Evolutionary conservation across 2,113 vertebrate genomes (phyloP), one percentile per base, ranked within the genome.

Genomic region (Prunella fulvescens): DNA sequence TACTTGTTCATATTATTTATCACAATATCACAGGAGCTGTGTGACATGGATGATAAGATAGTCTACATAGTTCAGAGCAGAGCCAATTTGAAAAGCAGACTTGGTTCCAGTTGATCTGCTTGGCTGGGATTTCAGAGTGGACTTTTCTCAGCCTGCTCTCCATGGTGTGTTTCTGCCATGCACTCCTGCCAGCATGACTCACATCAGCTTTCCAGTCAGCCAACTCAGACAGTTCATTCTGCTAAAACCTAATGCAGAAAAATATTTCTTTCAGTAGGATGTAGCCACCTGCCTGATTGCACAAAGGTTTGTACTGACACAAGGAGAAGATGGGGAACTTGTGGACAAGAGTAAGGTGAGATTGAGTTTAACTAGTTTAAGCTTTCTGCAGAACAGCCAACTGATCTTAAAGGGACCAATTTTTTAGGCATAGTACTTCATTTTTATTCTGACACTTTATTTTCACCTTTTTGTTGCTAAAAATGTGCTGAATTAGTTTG

Each of bases 231-330:
- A 20, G 19, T 11, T 66, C 3, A 17, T 76, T 28, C 37, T 76
- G 61, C 66, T 79, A 35, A 74, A 78, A 89, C 12, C 8, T 39
- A 71, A 83, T 16, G 45, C 40, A 91, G 40, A 64, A 48, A 65
- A 57, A n/a, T 5, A 16, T 11, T 33, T n/a, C 24, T 64, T 73
- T 78, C 50, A 42, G 42, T 14, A 28, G 29, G 29, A 82, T 28
- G 33, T 20, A 70, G 35, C 44, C 14, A 4, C 2, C 1, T 71
- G 53, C 19, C 13, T 47, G 42, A 44, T 61, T 1, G 0, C 37
- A 19, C 19, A 67, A 62, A 14, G 26, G 10, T 26, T 66, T 76
- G 23, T 39, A 33, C 37, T 53, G n/a, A 66, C n/a, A 51, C 19
- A 57, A 29, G 33, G 35, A 47, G 42, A 77, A 35, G 47, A 26